Conservation (phyloP, 37 sponge, comb jelly and placozoan genomes). For the Petrosia ficiformis region DNA sequence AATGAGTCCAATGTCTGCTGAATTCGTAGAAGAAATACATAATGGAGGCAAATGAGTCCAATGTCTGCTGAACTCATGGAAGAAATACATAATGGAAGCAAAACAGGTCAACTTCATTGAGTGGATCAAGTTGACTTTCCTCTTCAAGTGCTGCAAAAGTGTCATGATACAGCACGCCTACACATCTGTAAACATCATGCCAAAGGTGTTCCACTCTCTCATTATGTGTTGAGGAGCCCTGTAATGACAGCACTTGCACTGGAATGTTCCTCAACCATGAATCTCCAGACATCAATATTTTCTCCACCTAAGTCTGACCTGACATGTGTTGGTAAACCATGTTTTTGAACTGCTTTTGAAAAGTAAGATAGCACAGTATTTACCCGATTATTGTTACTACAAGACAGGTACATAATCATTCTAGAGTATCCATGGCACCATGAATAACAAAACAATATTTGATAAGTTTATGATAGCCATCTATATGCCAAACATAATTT, state of each 20-base stretch:
- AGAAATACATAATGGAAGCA: constrained; percentile 30
- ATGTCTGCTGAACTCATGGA: constrained; percentile 12
- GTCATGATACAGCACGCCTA: constrained; percentile 3
- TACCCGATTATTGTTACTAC: constrained; percentile 34
- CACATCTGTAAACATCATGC: constrained; percentile 47
- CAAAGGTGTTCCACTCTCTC: constrained; percentile 45
- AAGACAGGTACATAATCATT: constrained; percentile 13
- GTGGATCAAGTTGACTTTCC: constrained; percentile 9
- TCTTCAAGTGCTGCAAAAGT: constrained; percentile 21
- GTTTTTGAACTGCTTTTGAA: constrained; percentile 8
- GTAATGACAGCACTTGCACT: neutral
- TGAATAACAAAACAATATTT: no score
- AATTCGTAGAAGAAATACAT: constrained; percentile 24
- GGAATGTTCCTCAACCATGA: constrained; percentile 20
- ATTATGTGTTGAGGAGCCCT: constrained; percentile 38
- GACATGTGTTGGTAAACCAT: constrained; percentile 25
- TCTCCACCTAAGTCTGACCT: constrained; percentile 39
- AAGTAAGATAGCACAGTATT: constrained; percentile 24
- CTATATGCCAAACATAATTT: no score
- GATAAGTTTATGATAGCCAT: no score
- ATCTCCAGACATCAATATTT: constrained; percentile 38
- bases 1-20: constrained; percentile 24
- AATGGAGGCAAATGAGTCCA: constrained; percentile 42
- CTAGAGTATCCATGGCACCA: constrained; percentile 46
- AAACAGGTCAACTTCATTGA: constrained; percentile 47